phyloP scores from a whole-genome alignment of 2,113 vertebrate species.

The Piprites chloris region DNA sequence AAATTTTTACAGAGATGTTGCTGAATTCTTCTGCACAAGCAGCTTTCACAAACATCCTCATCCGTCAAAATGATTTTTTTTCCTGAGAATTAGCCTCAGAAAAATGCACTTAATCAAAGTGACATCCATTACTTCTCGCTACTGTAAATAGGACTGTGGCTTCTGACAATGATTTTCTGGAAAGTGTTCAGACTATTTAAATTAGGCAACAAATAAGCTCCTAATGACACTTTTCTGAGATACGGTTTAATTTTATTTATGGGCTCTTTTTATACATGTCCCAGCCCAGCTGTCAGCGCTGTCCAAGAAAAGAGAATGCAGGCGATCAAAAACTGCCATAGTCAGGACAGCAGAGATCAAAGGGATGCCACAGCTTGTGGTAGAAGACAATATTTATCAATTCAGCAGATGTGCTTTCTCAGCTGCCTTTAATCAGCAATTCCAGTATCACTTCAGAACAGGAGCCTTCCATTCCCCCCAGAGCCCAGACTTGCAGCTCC shows the following conservation, averaged over 20 bases:
- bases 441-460: not conserved
- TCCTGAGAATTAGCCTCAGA: conserved; percentile 29
- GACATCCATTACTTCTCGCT: conserved; percentile 21
- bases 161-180: conserved; percentile 31
- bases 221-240: conserved; percentile 13
- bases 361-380: conserved; percentile 35
- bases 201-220: conserved; percentile 9
- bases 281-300: conserved; percentile 10
- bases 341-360: conserved; percentile 31
- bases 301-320: conserved; percentile 15
- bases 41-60: conserved; percentile 7
- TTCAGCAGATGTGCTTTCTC: conserved; percentile 34
- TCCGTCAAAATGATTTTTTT: conserved; percentile 15
- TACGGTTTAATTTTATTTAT: conserved; percentile 26
- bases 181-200: conserved; percentile 45
- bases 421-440: conserved; percentile 4
- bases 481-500: not conserved
- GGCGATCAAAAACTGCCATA: not conserved
- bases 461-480: not conserved
- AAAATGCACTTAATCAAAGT: conserved; percentile 54
- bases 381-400: conserved; percentile 32
- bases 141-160: conserved; percentile 34
- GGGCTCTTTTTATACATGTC: not conserved
- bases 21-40: not conserved
- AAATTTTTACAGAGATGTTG: not conserved